Evolutionary conservation across 2,113 vertebrate species (phyloP).

Genomic region (Muntiacus muntjak): DNA sequence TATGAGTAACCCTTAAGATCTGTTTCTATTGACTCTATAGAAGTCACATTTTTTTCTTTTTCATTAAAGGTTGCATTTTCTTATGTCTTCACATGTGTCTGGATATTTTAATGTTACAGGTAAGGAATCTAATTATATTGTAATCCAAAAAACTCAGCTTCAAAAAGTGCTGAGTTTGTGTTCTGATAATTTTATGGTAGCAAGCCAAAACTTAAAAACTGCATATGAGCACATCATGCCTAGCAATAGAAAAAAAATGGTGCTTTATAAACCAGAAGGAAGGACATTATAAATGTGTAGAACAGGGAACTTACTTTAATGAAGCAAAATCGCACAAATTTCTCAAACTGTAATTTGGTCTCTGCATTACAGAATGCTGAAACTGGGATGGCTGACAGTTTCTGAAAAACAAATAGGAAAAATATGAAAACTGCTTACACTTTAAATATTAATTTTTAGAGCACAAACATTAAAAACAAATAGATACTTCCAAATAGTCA

Average conservation of each 20-base stretch:
- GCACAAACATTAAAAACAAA: neutral
- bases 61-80: neutral
- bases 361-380: constrained; percentile 91
- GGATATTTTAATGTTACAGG: neutral
- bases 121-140: neutral
- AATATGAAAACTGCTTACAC: neutral
- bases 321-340: constrained; percentile 96
- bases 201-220: neutral
- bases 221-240: neutral
- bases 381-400: constrained; percentile 94
- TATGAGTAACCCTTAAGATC: neutral
- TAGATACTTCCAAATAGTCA: neutral
- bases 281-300: neutral
- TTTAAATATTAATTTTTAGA: constrained; percentile 5
- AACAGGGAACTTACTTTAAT: constrained; percentile 90
- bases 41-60: neutral
- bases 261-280: neutral
- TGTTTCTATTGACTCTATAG: neutral
- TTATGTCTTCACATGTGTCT: neutral
- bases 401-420: constrained; percentile 80
- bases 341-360: constrained; percentile 90
- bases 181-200: neutral
- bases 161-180: neutral
- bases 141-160: neutral
- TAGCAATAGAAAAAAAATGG: neutral